Base-by-base conservation (phyloP, 2,888 invertebrate genomes). In the Lasioglossum calceatum region DNA sequence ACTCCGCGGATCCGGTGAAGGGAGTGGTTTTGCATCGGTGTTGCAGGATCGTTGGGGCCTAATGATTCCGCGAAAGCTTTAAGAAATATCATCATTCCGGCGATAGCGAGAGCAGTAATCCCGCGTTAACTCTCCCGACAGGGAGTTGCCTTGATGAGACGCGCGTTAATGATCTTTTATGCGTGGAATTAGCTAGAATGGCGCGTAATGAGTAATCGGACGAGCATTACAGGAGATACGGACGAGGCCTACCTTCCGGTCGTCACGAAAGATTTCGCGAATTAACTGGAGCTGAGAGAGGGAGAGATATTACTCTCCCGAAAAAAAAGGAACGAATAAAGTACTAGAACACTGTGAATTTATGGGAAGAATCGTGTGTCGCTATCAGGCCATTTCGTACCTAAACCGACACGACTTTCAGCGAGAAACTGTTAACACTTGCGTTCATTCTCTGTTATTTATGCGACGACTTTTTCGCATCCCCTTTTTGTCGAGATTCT, bases 121-220 rank as follows among this genome's bases (percentile, higher is more conserved):
- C 67, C 61, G 54, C 77, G 82, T 75, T 87, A 77, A 87, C 82
- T 82, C 74, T 32, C 64, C 16, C 16, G 16, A 2, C 64, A 76
- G n/a, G 75, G 73, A 50, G 67, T 54, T 58, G 70, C 23, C 72
- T 81, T 89, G 87, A 89, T 79, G 87, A 89, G 85, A 89, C 67
- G 64, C 64, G 67, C 71, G 79, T 87, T 89, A 89, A 89, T 81
- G 87, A 85, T 50, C 77, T 71, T 87, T 89, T 85, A 89, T 76
- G 82, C 79, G 76, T 73, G 61, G 71, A 71, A 71, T 77, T 77
- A 82, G 77, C 75, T 67, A 79, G 67, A 61, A 78, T 76, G 50
- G 77, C 61, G 73, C 54, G 75, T 89, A 89, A 89, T 47, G 82
- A 85, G 61, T 74, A 81, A 86, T 82, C 61, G 71, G 77, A 42